Conservation (phyloP, 2,888 invertebrate genomes). For the Dorcus parallelipipedus region DNA sequence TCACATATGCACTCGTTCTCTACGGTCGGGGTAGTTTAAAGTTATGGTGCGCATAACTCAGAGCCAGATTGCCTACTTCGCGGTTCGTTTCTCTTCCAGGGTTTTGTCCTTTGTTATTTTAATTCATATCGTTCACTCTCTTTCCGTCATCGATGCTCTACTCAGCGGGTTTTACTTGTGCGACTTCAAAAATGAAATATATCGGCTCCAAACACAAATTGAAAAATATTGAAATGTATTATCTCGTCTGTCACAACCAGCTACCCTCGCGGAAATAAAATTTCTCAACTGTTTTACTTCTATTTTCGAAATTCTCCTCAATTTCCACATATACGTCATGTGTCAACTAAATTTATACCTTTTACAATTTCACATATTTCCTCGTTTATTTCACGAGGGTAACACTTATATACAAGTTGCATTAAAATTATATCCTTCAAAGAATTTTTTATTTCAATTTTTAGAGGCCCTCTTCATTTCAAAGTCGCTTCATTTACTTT, state of each 20-base stretch:
- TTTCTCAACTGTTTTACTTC: neutral
- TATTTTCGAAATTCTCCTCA: neutral
- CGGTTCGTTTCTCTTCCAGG: constrained; percentile 37
- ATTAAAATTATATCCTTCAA: too few relatives aligned
- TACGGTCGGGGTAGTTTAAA: constrained; percentile 26
- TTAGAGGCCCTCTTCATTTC: too few relatives aligned
- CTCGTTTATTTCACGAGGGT: too few relatives aligned
- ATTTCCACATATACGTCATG: neutral
- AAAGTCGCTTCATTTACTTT: too few relatives aligned
- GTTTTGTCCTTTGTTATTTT: constrained; percentile 32
- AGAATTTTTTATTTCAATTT: too few relatives aligned
- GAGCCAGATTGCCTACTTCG: constrained; percentile 39
- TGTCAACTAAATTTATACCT: neutral
- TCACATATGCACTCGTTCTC: constrained; percentile 34
- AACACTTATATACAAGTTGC: too few relatives aligned
- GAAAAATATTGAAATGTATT: constrained; percentile 21
- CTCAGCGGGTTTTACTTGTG: constrained; percentile 15
- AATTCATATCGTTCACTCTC: constrained; percentile 28
- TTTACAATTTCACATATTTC: too few relatives aligned
- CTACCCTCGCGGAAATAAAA: neutral
- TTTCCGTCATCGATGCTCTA: constrained; percentile 12
- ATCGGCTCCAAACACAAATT: constrained; percentile 19
- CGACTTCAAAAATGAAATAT: constrained; percentile 19
- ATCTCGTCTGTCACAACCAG: constrained; percentile 6
- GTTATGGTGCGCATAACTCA: constrained; percentile 33